These are phyloP conservation scores for Chironomus tepperi DNA, from an alignment of 1,140 invertebrate species.

Conservation along the genomic window DNA sequence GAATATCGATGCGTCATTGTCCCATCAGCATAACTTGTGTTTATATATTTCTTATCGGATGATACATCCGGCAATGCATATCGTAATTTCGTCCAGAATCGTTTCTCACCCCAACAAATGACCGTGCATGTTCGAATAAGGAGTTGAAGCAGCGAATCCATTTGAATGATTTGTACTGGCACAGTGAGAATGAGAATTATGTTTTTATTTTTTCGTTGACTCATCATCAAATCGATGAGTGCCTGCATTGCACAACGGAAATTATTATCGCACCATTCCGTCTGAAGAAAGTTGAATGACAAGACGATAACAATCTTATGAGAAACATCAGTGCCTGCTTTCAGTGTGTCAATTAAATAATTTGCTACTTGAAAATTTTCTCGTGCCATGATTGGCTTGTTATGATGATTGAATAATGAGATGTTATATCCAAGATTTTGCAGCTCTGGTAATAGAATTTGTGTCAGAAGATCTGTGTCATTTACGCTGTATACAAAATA, in stretches of 20 bases:
- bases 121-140: constrained; percentile 76
- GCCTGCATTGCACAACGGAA: constrained; percentile 62
- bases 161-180: constrained; percentile 51
- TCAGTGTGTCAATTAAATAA: constrained; percentile 62
- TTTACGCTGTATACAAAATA: constrained; percentile 80
- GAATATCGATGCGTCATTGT: constrained; percentile 10
- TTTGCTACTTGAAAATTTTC: constrained; percentile 59
- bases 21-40: constrained; percentile 54
- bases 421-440: constrained; percentile 65
- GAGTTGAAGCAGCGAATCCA: constrained; percentile 73
- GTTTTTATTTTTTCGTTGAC: constrained; percentile 64
- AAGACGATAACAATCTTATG: constrained; percentile 62
- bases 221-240: constrained; percentile 56
- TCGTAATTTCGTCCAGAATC: constrained; percentile 83
- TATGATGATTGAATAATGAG: constrained; percentile 54
- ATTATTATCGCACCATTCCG: constrained; percentile 64
- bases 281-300: constrained; percentile 61
- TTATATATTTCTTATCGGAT: constrained; percentile 13
- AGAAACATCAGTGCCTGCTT: constrained; percentile 66
- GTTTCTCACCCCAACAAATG: constrained; percentile 74
- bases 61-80: constrained; percentile 73
- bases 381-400: constrained; percentile 33
- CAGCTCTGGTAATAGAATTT: constrained; percentile 67
- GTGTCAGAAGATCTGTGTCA: constrained; percentile 70
- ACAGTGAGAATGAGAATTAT: constrained; percentile 59